phyloP scores from a whole-genome alignment of 2,888 invertebrate species.

The Dione vanillae region DNA sequence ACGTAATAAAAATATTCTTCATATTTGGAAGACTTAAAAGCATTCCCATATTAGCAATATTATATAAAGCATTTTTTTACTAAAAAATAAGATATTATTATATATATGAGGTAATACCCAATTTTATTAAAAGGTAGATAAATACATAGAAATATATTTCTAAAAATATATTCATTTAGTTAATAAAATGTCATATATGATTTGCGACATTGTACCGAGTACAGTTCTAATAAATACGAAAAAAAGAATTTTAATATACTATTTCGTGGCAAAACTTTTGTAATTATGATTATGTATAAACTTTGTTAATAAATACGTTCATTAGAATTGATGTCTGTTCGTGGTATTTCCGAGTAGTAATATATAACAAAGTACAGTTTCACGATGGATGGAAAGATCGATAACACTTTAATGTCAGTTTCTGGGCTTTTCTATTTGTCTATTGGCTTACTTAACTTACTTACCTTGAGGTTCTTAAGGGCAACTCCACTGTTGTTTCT shows the following conservation, averaged over 20 bases:
- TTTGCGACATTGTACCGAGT: background rate
- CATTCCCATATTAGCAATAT: no score
- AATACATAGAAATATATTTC: background rate
- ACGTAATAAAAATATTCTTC: no score
- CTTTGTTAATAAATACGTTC: slow-evolving; percentile 17
- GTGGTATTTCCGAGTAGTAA: slow-evolving; percentile 14
- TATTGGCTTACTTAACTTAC: no score
- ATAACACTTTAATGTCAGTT: background rate
- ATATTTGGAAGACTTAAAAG: no score
- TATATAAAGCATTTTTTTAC: no score
- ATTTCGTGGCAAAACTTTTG: background rate
- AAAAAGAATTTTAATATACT: slow-evolving; percentile 3
- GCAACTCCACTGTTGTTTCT: no score
- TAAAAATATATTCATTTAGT: no score
- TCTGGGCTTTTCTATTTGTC: background rate
- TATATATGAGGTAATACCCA: no score
- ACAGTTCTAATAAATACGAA: background rate
- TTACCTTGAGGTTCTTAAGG: no score
- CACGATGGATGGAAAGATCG: background rate
- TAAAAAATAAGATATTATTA: no score
- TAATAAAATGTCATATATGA: no score
- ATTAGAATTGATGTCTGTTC: slow-evolving; percentile 15
- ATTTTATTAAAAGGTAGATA: background rate
- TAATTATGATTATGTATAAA: slow-evolving; percentile 13
- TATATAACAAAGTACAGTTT: background rate